Percentiles rank a stretch among this genome's conserved stretches.
phyloP scores from a whole-genome alignment of 2,888 invertebrate genomes.

The Pristionchus entomophagus region DNA sequence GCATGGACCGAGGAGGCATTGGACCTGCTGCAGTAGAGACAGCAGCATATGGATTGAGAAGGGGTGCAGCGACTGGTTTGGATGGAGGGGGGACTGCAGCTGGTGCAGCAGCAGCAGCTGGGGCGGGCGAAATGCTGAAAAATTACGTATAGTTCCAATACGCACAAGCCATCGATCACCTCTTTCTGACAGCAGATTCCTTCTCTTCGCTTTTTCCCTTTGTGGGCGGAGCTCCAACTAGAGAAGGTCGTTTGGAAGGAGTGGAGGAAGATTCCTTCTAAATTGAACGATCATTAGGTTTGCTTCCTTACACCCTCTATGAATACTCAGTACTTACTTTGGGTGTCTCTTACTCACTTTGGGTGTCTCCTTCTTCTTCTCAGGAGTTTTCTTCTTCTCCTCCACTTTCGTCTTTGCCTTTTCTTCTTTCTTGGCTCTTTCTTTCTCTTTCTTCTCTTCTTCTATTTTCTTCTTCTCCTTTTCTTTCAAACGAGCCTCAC shows the following conservation, averaged over 20 bases:
- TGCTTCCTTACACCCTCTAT: too few relatives aligned
- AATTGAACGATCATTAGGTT: background rate
- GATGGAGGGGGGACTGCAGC: background rate
- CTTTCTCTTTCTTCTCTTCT: conserved; percentile 33
- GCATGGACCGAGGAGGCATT: background rate
- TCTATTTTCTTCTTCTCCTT: conserved; percentile 22
- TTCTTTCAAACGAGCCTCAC: conserved; percentile 1
- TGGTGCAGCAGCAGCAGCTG: background rate
- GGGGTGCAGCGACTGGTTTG: background rate
- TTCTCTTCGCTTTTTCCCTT: background rate
- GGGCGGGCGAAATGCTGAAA: background rate
- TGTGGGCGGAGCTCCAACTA: background rate
- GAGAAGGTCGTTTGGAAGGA: background rate
- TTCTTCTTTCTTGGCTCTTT: conserved; percentile 19
- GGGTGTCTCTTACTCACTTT: too few relatives aligned
- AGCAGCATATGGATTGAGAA: background rate
- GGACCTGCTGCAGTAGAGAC: background rate
- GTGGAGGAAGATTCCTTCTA: background rate
- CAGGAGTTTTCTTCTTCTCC: conserved; percentile 32
- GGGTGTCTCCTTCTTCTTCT: conserved; percentile 31
- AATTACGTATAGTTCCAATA: background rate
- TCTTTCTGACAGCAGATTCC: background rate
- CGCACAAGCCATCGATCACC: too few relatives aligned
- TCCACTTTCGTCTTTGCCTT: conserved; percentile 7
- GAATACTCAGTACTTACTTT: too few relatives aligned